Evolutionary conservation across 2,797 vertebrate species (phyloP).

Genomic region (Squalus acanthias): DNA sequence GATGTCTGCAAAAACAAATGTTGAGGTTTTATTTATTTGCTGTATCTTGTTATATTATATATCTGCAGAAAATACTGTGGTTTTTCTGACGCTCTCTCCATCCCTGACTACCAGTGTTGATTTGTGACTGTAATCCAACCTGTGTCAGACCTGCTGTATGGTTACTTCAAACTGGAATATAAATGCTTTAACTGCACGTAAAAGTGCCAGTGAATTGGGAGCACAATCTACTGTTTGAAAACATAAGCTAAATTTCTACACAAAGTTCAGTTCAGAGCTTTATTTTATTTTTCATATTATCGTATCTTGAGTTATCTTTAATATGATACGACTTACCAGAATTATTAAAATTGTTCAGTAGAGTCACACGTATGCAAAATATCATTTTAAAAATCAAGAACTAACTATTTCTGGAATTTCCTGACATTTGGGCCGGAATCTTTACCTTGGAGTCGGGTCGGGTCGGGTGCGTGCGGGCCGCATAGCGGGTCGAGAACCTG

Average conservation of each 20-base stretch:
- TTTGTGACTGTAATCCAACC: not conserved
- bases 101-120: not conserved
- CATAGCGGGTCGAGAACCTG: no score
- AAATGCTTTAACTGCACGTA: not conserved
- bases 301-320: not conserved
- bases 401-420: not conserved
- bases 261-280: not conserved
- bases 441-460: no score
- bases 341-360: not conserved
- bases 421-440: not conserved
- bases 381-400: not conserved
- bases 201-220: not conserved
- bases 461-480: no score
- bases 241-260: not conserved
- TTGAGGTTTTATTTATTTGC: not conserved
- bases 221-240: not conserved
- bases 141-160: not conserved
- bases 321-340: not conserved
- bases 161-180: not conserved
- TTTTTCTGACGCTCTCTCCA: not conserved
- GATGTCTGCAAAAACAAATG: not conserved
- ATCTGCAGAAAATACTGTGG: not conserved
- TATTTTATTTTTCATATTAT: not conserved
- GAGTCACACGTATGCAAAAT: not conserved
- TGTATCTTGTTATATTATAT: not conserved